phyloP scores from a whole-genome alignment of 2,113 vertebrate species.

The Menura novaehollandiae region DNA sequence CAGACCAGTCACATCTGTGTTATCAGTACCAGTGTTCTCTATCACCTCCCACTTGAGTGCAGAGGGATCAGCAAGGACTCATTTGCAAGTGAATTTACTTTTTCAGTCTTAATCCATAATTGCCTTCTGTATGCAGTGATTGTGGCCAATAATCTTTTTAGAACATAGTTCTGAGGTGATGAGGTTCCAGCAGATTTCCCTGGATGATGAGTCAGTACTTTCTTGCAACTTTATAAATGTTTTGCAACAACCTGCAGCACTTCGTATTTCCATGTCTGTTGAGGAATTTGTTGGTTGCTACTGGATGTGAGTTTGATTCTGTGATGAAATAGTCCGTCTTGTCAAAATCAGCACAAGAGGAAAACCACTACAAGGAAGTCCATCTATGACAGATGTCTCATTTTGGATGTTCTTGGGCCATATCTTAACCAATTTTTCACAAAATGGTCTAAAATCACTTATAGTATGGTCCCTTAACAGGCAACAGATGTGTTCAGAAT shows the following conservation, averaged over 20 bases:
- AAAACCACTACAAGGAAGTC: not conserved
- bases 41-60: not conserved
- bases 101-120: not conserved
- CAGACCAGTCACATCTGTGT: not conserved
- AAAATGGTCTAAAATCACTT: not conserved
- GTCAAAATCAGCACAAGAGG: not conserved
- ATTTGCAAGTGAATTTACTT: not conserved
- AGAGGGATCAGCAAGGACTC: not conserved
- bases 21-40: not conserved
- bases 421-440: not conserved
- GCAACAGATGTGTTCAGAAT: not conserved
- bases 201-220: not conserved
- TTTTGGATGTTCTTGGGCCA: not conserved
- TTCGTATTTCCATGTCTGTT: not conserved
- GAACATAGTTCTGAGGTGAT: not conserved
- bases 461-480: not conserved
- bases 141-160: not conserved
- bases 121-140: not conserved
- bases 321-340: not conserved
- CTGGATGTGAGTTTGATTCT: not conserved
- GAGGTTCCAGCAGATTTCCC: not conserved
- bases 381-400: not conserved
- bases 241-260: not conserved
- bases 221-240: not conserved
- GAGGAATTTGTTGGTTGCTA: not conserved